Conservation (phyloP, 2,797 vertebrate species). For the Peromyscus nudipes region DNA sequence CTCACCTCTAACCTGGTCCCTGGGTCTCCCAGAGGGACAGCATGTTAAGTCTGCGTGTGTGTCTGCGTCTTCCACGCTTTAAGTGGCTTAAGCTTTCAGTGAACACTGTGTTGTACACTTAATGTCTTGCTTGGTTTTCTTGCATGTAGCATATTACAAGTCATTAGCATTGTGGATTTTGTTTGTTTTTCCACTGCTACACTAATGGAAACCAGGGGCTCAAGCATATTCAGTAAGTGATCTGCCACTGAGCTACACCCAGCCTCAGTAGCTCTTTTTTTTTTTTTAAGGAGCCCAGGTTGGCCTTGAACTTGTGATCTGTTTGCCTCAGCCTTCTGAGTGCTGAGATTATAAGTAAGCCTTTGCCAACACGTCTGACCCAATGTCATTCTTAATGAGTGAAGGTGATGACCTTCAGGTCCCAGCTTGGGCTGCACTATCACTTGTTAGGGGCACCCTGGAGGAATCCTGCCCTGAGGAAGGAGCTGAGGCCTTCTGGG, state of each 20-base stretch:
- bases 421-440: not conserved
- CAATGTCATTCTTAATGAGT: not conserved
- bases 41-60: not conserved
- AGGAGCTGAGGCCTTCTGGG: not conserved
- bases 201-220: too few relatives aligned
- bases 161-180: not conserved
- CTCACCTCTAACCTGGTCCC: not conserved
- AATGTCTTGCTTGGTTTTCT: not conserved
- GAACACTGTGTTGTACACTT: not conserved
- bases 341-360: not conserved
- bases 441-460: too few relatives aligned
- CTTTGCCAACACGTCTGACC: not conserved
- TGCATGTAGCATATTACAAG: not conserved
- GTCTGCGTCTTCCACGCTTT: not conserved
- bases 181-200: not conserved
- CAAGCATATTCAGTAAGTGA: accelerated
- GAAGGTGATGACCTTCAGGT: not conserved
- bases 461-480: not conserved
- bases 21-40: not conserved
- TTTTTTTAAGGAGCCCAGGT: not conserved
- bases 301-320: not conserved
- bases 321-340: not conserved
- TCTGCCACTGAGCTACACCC: not conserved
- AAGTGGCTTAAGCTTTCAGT: not conserved
- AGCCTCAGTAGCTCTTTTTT: not conserved